Evolutionary conservation across 2,797 vertebrate species (phyloP).

Genomic region (Cynodonichthys magdalenae): DNA sequence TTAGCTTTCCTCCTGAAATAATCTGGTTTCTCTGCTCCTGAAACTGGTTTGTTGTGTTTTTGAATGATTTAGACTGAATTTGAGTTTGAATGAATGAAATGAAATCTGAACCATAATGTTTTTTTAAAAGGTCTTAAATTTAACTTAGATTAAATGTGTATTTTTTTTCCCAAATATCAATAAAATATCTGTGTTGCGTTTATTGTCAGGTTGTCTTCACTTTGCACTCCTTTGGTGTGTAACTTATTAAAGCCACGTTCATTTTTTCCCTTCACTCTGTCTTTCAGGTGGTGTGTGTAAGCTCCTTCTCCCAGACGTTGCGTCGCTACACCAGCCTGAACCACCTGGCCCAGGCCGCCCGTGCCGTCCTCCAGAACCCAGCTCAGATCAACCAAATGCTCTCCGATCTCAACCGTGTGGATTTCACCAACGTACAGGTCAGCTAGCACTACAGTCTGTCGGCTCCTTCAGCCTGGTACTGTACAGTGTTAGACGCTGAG

Average conservation of each 20-base stretch:
- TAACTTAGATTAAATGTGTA: no score
- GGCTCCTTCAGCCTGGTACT: neutral
- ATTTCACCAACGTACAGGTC: constrained; percentile 96
- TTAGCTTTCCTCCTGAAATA: no score
- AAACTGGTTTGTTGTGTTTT: no score
- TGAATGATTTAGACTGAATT: no score
- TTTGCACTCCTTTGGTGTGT: neutral
- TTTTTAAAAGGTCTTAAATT: no score
- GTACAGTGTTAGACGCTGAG: neutral
- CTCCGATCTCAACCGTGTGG: constrained; percentile 92
- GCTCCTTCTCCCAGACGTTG: constrained; percentile 91
- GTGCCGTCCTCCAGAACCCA: constrained; percentile 92
- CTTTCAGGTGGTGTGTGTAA: constrained; percentile 86
- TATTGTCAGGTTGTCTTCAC: neutral
- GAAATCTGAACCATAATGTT: no score
- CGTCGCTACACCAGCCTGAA: constrained; percentile 94
- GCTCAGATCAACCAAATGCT: constrained; percentile 97
- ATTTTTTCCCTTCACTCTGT: neutral
- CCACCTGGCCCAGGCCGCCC: constrained; percentile 92
- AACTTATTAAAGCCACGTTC: neutral
- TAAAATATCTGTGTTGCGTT: no score
- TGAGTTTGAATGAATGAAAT: no score
- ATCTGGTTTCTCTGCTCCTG: no score
- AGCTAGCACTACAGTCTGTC: neutral
- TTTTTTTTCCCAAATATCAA: no score